Evolutionary conservation across 2,797 vertebrate species (phyloP).

Genomic region (Triplophysa yarkandensis): DNA sequence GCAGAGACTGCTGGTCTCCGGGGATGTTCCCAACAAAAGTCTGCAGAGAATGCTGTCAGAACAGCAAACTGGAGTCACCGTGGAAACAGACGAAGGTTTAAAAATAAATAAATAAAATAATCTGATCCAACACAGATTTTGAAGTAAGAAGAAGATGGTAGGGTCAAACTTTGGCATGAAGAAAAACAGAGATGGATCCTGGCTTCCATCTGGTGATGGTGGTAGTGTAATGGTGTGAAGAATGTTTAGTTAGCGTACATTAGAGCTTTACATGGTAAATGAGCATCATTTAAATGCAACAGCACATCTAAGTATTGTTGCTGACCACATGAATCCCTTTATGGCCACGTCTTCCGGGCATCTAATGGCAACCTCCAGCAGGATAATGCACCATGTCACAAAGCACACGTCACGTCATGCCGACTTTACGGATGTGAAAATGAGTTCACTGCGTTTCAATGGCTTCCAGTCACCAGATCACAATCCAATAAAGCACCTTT

Average conservation of each 20-base stretch:
- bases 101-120: background rate
- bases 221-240: background rate
- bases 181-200: background rate
- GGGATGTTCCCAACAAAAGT: background rate
- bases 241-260: background rate
- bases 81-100: background rate
- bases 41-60: background rate
- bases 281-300: background rate
- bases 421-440: background rate
- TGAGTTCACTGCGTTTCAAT: background rate
- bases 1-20: slow-evolving; percentile 14
- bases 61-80: background rate
- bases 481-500: background rate
- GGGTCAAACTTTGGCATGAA: background rate
- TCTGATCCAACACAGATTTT: background rate
- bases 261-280: background rate
- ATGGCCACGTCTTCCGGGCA: background rate
- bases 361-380: background rate
- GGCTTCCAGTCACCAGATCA: background rate
- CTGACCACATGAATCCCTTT: background rate
- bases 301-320: background rate
- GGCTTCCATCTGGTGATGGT: background rate
- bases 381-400: background rate
- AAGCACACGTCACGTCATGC: background rate
- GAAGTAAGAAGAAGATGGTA: background rate